Base-by-base conservation (phyloP, 2,113 vertebrate genomes). In the Oryzias curvinotus region DNA sequence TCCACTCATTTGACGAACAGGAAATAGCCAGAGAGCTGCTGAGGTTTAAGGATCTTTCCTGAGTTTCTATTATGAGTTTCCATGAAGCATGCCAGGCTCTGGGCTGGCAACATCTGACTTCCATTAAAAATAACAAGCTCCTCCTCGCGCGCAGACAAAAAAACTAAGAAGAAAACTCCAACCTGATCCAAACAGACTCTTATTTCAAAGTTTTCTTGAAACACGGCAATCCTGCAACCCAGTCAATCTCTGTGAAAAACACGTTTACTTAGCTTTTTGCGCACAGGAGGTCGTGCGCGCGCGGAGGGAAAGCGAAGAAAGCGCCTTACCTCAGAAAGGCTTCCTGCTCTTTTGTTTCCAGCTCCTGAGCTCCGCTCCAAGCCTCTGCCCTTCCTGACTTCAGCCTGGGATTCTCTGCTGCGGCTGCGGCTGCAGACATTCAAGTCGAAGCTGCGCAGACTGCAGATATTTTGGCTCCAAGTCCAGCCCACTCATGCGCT, bases 71-170 rank as follows among this genome's bases (percentile, higher is more conserved):
- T 3, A 3, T 7, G 28, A 30, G 55, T 45, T 62, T 51, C n/a
- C 60, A 67, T 0, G 57, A 30, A 18, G 19, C 19, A 52, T 51
- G 47, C 62, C 78, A 77, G 73, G 8, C 36, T 3, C 67, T 7
- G 23, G 14, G 52, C 47, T 57, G 65, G 69, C 52, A 83, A 91
- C 89, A 92, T 89, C 86, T 90, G 88, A 88, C 75, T 87, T 74
- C 25, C 75, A 91, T 90, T 88, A 89, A 49, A 63, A 68, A 68
- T 17, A 48, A 25, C 66, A 61, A 54, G 78, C 81, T 81, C 77
- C n/a, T 25, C 28, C 41, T 59, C 49, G 61, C 57, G 53, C 25
- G 21, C 53, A 41, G 25, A 15, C 41, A 8, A 56, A 48, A 49
- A 43, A 70, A 55, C 5, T 16, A 3, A 12, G 51, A 51, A 69